These are phyloP conservation scores for Glareola pratincola DNA, from an alignment of 2,113 vertebrate species.

Conservation along the genomic window DNA sequence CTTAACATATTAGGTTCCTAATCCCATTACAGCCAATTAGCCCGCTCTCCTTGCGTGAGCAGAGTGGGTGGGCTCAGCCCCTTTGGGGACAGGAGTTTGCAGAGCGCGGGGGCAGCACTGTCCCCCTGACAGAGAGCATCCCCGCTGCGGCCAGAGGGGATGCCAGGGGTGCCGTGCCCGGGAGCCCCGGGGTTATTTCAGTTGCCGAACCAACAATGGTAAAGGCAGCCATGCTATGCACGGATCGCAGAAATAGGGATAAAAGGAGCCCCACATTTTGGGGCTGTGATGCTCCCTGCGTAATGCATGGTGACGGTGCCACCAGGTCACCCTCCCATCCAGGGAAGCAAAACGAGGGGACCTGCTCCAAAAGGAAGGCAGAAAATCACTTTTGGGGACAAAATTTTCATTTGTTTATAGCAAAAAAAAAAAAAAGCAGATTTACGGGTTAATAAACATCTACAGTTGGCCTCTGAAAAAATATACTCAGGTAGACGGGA, in stretches of 20 bases:
- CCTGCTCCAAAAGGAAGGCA: neutral
- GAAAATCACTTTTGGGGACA: neutral
- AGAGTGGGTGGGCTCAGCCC: neutral
- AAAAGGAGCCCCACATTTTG: neutral
- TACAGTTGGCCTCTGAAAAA: slow-evolving; percentile 69
- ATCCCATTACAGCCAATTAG: slow-evolving; percentile 40
- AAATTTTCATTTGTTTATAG: slow-evolving; percentile 17
- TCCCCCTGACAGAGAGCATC: neutral
- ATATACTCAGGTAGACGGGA: slow-evolving; percentile 78
- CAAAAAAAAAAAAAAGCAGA: slow-evolving; percentile 28
- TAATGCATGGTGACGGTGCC: fast-evolving
- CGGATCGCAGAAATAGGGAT: neutral
- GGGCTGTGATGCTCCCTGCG: neutral
- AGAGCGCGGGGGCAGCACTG: too few species aligned
- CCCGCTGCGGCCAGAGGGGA: neutral
- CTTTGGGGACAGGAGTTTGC: fast-evolving
- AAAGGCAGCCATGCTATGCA: neutral
- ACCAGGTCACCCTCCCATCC: fast-evolving
- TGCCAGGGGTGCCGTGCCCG: neutral
- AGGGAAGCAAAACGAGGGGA: fast-evolving
- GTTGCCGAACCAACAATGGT: fast-evolving
- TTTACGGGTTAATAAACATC: slow-evolving; percentile 80
- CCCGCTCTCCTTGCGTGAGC: neutral
- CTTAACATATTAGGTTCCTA: neutral
- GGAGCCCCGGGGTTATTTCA: fast-evolving